phyloP scores from a whole-genome alignment of 2,797 vertebrate species.

The Lagocephalus sceleratus region DNA sequence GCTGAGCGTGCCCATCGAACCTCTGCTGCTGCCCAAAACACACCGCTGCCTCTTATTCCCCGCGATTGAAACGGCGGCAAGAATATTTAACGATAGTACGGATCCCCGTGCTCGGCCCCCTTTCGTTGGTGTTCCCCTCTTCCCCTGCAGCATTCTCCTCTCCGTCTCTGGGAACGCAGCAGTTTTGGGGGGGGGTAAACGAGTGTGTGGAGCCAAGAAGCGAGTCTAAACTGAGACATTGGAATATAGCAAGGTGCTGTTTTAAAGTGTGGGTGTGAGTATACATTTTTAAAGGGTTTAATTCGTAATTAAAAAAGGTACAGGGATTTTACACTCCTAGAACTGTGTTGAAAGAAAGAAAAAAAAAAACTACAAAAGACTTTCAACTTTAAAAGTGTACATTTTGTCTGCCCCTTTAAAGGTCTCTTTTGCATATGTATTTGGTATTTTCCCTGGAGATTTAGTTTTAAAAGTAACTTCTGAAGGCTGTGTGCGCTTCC shows the following conservation, averaged over 20 bases:
- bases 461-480: conserved; percentile 2
- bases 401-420: background rate
- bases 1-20: conserved; percentile 19
- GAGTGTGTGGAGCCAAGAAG: conserved; percentile 63
- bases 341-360: conserved; percentile 1
- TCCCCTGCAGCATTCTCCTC: conserved; percentile 40
- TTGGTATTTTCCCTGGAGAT: background rate
- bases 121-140: conserved; percentile 35
- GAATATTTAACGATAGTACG: conserved; percentile 1
- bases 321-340: background rate
- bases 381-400: background rate
- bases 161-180: conserved; percentile 62
- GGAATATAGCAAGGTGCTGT: conserved; percentile 52
- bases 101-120: conserved; percentile 32
- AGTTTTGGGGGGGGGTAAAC: conserved; percentile 61
- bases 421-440: background rate
- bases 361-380: background rate
- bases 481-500: conserved; percentile 15
- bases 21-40: conserved; percentile 10
- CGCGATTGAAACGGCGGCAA: conserved; percentile 20
- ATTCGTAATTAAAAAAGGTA: background rate
- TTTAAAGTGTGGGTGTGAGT: conserved; percentile 63
- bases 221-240: conserved; percentile 54
- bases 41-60: conserved; percentile 10
- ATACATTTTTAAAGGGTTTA: conserved; percentile 31